Base-by-base conservation (phyloP, 35 echinoderm and acorn worm genomes). In the Heliocidaris erythrogramma region DNA sequence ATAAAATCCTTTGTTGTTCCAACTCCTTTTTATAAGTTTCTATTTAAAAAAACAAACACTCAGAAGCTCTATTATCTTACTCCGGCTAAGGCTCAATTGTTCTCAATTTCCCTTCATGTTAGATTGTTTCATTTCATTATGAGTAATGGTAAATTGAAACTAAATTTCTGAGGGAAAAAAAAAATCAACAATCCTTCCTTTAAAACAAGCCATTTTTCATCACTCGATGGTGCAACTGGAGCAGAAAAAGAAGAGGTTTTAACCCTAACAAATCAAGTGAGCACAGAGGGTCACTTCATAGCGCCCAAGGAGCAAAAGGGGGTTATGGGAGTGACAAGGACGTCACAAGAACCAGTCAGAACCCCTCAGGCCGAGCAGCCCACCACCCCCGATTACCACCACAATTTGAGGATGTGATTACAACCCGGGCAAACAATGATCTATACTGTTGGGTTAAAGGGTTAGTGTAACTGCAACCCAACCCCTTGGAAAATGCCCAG, bases 381-480 rank as follows among this genome's bases (percentile, higher is more conserved):
- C 27, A 78, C 65, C 65, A 78, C 65, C 21, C 2, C 21, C 2
- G 65, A 78, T 78, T 78, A 78, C 65, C n/a, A 21, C 65, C 14
- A 7, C 65, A 27, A 56, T 56, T 13, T 13, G 52, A 56, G 52
- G 52, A 56, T 56, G 52, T 56, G 52, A 56, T 56, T 56, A 78
- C 21, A 78, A 27, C 65, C 11, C 47, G 87, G 31, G 47, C 87
- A 89, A 89, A 89, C 87, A 89, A 89, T 89, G 87, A 89, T 48
- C 32, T 13, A 32, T 30, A 32, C 47, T 89, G 87, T 89, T 89
- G 87, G 87, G 31, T 18, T 32, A 89, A 48, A 31, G 87, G 87
- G 87, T 89, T 89, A 89, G 87, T 89, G 87, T 89, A 89, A 89
- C 87, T 48, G 31, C 47, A 89, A 32, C 87, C 87, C 65, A 78